These are phyloP conservation scores for Reinhardtius hippoglossoides DNA, from an alignment of 2,113 vertebrate species.

Conservation along the genomic window DNA sequence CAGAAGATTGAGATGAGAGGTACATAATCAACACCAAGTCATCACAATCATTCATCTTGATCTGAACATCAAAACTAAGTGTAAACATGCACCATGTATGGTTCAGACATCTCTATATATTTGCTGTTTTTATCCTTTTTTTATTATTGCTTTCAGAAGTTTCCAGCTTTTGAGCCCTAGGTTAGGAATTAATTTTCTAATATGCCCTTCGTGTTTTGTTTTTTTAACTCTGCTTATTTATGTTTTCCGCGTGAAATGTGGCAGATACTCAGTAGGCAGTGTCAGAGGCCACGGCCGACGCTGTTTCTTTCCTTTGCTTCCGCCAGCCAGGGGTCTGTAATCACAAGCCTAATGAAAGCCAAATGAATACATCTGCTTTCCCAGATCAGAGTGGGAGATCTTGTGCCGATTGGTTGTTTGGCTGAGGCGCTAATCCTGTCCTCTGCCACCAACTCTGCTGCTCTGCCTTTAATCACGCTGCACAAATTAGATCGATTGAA, in stretches of 20 bases:
- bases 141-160: not conserved
- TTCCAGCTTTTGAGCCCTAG: not conserved
- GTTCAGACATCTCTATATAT: not conserved
- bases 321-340: slow-evolving; percentile 51
- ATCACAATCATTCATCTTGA: slow-evolving; percentile 1
- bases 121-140: not conserved
- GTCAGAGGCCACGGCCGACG: slow-evolving; percentile 48
- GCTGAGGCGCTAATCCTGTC: slow-evolving; percentile 54
- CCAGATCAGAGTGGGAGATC: slow-evolving; percentile 59
- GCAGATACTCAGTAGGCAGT: slow-evolving; percentile 37
- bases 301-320: slow-evolving; percentile 47
- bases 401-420: slow-evolving; percentile 42
- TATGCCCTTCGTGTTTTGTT: slow-evolving; percentile 19
- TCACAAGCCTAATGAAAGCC: slow-evolving; percentile 70
- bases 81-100: not conserved
- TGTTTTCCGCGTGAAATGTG: slow-evolving; percentile 41
- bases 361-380: slow-evolving; percentile 75
- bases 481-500: slow-evolving; percentile 60
- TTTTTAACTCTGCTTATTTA: slow-evolving; percentile 19
- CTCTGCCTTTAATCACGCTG: slow-evolving; percentile 51
- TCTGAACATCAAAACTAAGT: slow-evolving; percentile 7
- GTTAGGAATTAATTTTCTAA: slow-evolving; percentile 20
- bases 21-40: slow-evolving; percentile 48
- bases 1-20: slow-evolving; percentile 87
- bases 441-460: slow-evolving; percentile 46